Evolutionary conservation across 2,113 vertebrate species (phyloP).

Genomic region (Probosciger aterrimus): DNA sequence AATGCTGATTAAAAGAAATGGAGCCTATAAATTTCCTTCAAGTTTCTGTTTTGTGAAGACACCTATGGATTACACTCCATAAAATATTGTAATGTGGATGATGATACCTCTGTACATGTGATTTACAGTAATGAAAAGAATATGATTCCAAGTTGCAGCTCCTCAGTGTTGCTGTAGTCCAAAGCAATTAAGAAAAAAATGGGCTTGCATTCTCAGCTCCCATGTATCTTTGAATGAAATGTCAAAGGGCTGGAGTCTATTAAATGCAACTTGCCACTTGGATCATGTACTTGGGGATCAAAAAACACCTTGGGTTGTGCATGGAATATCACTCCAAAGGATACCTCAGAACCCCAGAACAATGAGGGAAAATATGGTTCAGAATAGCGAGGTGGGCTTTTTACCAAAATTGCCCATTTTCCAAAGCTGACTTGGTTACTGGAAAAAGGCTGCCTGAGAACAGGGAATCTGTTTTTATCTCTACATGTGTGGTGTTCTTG

Average conservation of each 20-base stretch:
- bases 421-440: neutral
- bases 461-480: neutral
- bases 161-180: neutral
- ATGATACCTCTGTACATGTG: neutral
- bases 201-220: neutral
- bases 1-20: neutral
- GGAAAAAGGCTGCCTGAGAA: neutral
- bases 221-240: neutral
- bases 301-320: neutral
- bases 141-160: neutral
- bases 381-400: neutral
- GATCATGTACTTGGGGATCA: neutral
- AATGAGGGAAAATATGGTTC: neutral
- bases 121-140: neutral
- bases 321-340: neutral
- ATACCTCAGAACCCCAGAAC: neutral
- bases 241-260: neutral
- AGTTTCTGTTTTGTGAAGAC: neutral
- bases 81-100: neutral
- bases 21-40: neutral
- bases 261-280: neutral
- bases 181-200: neutral
- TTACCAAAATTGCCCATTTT: neutral
- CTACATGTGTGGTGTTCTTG: neutral
- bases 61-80: neutral